Percentiles rank a stretch among this genome's conserved stretches.
These are phyloP conservation scores for Globicephala melas DNA, from an alignment of 2,113 vertebrate genomes.

Conservation along the genomic window DNA sequence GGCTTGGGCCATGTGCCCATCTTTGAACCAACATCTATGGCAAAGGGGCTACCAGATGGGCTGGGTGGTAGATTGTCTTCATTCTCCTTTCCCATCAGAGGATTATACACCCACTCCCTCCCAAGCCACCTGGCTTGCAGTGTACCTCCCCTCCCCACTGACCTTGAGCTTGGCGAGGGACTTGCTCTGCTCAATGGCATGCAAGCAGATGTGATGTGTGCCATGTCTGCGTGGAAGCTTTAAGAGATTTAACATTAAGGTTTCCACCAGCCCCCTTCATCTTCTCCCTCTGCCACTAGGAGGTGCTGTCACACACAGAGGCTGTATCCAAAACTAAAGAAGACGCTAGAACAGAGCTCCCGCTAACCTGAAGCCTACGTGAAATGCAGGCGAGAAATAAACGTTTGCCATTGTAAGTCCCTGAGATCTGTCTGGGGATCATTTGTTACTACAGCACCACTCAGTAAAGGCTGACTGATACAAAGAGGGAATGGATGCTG, in stretches of 20 bases:
- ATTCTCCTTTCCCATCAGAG: too few species aligned
- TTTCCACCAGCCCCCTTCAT: neutral
- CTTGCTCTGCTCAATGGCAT: neutral
- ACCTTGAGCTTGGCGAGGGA: neutral
- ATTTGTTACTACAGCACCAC: neutral
- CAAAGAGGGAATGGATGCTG: neutral
- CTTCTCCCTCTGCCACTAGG: neutral
- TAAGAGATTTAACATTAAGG: neutral
- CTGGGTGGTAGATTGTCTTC: fast-evolving
- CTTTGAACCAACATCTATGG: neutral
- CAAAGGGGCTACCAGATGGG: neutral
- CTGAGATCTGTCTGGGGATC: neutral
- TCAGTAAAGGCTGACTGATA: neutral
- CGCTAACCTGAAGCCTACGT: neutral
- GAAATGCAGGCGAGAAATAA: neutral
- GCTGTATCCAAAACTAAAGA: neutral
- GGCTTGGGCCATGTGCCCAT: fast-evolving
- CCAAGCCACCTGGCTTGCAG: neutral
- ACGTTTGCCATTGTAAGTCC: fast-evolving
- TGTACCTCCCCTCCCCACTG: too few species aligned
- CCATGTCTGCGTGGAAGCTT: too few species aligned
- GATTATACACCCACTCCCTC: neutral
- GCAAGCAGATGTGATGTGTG: too few species aligned
- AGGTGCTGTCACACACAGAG: neutral
- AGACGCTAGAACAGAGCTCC: neutral